phyloP scores from a whole-genome alignment of 2,797 vertebrate species.

The Triplophysa yarkandensis region DNA sequence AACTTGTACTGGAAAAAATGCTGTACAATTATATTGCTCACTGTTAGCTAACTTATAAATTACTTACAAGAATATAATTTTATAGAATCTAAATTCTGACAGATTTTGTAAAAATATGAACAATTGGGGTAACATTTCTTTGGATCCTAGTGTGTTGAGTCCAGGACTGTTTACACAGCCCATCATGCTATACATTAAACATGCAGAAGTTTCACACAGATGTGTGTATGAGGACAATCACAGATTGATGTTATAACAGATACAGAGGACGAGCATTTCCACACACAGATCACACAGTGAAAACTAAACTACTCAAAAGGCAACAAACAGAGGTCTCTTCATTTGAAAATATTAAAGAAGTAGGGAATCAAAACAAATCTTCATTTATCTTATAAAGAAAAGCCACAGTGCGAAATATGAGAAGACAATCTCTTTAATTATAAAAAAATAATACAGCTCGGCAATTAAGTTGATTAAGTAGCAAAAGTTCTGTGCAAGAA shows the following conservation, averaged over 20 bases:
- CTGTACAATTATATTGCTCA: no score
- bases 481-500: slow-evolving; percentile 53
- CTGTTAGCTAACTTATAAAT: no score
- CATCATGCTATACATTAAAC: slow-evolving; percentile 37
- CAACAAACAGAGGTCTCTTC: background rate
- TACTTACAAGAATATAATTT: no score
- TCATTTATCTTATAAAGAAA: slow-evolving; percentile 24
- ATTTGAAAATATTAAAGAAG: background rate
- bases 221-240: slow-evolving; percentile 34
- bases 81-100: background rate
- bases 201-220: slow-evolving; percentile 49
- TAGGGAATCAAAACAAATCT: background rate
- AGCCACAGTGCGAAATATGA: slow-evolving; percentile 12
- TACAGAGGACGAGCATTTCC: background rate
- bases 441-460: slow-evolving; percentile 42
- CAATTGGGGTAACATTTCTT: background rate
- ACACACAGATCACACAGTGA: slow-evolving; percentile 8
- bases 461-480: slow-evolving; percentile 69
- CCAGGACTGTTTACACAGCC: slow-evolving; percentile 23
- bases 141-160: slow-evolving; percentile 5
- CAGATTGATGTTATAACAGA: slow-evolving; percentile 8
- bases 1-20: no score
- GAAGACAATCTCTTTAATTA: slow-evolving; percentile 33
- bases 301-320: background rate
- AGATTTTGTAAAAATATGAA: background rate